Base-by-base conservation (phyloP, 37 sponge, comb jelly and placozoan species). In the Oopsacas minuta region DNA sequence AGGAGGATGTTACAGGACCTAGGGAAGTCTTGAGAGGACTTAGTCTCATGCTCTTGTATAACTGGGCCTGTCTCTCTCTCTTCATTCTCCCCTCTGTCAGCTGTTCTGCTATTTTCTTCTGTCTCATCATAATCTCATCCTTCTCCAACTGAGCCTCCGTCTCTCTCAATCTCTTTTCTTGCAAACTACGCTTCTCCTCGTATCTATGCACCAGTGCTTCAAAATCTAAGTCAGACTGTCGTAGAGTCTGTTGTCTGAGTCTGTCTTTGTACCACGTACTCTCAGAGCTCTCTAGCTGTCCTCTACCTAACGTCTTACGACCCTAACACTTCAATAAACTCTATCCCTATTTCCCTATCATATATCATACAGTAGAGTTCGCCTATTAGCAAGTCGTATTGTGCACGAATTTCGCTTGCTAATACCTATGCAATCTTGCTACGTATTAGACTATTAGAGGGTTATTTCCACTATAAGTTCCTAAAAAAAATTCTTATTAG, bases 181-280 rank as follows among this genome's bases (percentile, higher is more conserved):
- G 3, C 17, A 61, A 34, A 61, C 75, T 61, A 25, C 75, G 20
- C 75, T 61, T 61, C 52, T 90, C 85, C 61, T 91, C 83, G 82
- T 90, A 92, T 82, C 84, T 90, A 23, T 87, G 83, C 12, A 93
- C 85, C 53, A 95, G 89, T 15, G 83, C 88, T 36, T 91, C 88
- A 83, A 95, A 93, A 75, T 92, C 90, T 53, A 95, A 87, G 82
- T 95, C 89, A 3, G 89, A 87, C 53, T 95, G 96, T 0, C 93
- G 86, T 0, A 91, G 89, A 10, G 91, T 91, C 85, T 91, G 91
- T 35, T 91, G 92, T 53, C 89, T 87, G 83, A 95, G 81, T 32
- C 87, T 42, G 89, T 91, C 51, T 10, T 49, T 32, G 15, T 38
- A 82, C 39, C 83, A 82, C 83, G 20, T 3, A 3, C 83, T 3